Evolutionary conservation across 2,797 vertebrate species (phyloP).

Genomic region (Schizopygopsis malacanthus): DNA sequence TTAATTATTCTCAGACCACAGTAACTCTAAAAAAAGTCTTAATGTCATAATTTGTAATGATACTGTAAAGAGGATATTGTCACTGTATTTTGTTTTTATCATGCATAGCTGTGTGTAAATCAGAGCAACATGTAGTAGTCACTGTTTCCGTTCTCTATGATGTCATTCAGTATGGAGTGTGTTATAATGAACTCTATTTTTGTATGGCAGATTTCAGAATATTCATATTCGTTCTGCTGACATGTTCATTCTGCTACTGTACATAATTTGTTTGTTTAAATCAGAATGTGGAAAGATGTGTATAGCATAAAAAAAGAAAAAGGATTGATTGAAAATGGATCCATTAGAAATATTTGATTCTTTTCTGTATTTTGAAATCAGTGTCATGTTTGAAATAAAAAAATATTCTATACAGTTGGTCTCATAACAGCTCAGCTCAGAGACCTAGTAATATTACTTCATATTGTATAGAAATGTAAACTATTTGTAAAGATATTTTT

Average conservation of each 20-base stretch:
- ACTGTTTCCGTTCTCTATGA: slow-evolving; percentile 27
- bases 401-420: not conserved
- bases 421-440: slow-evolving; percentile 21
- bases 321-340: slow-evolving; percentile 5
- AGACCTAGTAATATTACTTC: slow-evolving; percentile 59
- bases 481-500: slow-evolving; percentile 84
- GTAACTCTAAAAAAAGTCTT: slow-evolving; percentile 12
- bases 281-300: slow-evolving; percentile 40
- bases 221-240: slow-evolving; percentile 66
- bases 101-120: slow-evolving; percentile 30
- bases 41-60: slow-evolving; percentile 33
- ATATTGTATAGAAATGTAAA: slow-evolving; percentile 82
- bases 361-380: slow-evolving; percentile 4
- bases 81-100: slow-evolving; percentile 40
- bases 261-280: slow-evolving; percentile 47
- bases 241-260: slow-evolving; percentile 50
- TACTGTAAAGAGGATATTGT: slow-evolving; percentile 28
- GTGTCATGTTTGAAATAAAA: not conserved
- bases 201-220: slow-evolving; percentile 68
- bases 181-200: slow-evolving; percentile 76
- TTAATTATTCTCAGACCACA: slow-evolving; percentile 11
- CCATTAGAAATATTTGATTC: not conserved
- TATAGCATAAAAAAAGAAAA: slow-evolving; percentile 8
- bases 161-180: slow-evolving; percentile 31
- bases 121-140: slow-evolving; percentile 5